Conservation (phyloP, 2,888 invertebrate species). For the Petrophora chlorosata region DNA sequence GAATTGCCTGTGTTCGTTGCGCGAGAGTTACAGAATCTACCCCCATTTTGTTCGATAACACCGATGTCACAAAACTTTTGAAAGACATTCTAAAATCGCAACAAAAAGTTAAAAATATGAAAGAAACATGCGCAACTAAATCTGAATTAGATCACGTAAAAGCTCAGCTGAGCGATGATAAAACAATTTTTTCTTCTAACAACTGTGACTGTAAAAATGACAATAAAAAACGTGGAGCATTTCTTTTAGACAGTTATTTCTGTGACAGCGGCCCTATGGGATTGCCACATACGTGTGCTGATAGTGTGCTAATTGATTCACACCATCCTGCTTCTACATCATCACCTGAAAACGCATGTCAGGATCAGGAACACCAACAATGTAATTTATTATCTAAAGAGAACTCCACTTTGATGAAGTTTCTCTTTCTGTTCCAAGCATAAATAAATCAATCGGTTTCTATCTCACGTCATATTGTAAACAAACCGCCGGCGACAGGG, state of each 20-base stretch:
- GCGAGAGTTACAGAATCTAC: not conserved
- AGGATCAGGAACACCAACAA: not conserved
- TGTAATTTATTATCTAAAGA: not conserved
- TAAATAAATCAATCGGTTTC: not conserved
- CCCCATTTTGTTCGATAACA: not conserved
- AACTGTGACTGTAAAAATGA: not conserved
- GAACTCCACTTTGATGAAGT: not conserved
- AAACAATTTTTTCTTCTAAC: not conserved
- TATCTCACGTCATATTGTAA: not conserved
- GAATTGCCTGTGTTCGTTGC: not conserved
- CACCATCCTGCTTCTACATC: not conserved
- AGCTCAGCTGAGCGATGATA: not conserved
- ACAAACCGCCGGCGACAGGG: not conserved
- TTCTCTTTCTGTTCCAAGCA: not conserved
- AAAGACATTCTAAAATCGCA: not conserved
- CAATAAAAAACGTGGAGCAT: not conserved
- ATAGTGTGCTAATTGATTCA: not conserved
- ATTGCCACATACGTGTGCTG: not conserved
- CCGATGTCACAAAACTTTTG: not conserved
- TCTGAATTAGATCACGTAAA: not conserved
- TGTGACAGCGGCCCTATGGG: not conserved
- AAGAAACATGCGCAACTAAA: not conserved
- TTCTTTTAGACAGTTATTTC: not conserved
- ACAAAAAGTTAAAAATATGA: not conserved
- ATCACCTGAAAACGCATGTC: not conserved